Evolutionary conservation across 2,797 vertebrate species (phyloP), one percentile per base, ranked within the genome.

Genomic region (Capromys pilorides): DNA sequence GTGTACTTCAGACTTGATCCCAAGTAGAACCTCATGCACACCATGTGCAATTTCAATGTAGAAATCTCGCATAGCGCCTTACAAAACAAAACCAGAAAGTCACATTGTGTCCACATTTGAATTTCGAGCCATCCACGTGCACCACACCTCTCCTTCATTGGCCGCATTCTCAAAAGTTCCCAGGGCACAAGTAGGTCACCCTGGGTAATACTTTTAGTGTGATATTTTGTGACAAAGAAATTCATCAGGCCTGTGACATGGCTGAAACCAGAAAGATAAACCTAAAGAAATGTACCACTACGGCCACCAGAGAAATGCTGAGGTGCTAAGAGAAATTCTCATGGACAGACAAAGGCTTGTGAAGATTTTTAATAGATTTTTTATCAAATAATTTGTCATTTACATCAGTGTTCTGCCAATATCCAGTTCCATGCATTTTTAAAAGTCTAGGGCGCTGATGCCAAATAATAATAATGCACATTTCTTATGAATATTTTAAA

Each of bases 401-500:
- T 97, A 93, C 57, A 21, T 90, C 49, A 79, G 19, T 82, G 59
- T 93, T 61, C 45, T n/a, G 79, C 62, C 85, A 82, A 84, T 96
- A 96, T 92, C 45, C 93, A 94, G 82, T 95, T 95, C 87, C 57
- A 92, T 96, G 93, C 86, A 94, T 97, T 97, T 97, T 98, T 96
- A 82, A 91, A 97, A 94, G 84, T 97, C 90, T 84, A 86, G 59
- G 77, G 49, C 95, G 78, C 88, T 92, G 6, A 6, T 95, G 61
- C 31, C 93, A 96, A 93, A 94, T 96, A 96, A 96, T 89, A 95
- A 95, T 95, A 97, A 97, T 67, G 59, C 92, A 96, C 71, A 94
- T 96, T 97, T 95, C 75, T 73, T 88, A 96, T 91, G 67, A 97
- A 97, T 98, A 97, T 98, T 98, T 98, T 92, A 97, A 97, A 97